Conservation (phyloP, 2,113 vertebrate species). For the Oreochromis spilurus region DNA sequence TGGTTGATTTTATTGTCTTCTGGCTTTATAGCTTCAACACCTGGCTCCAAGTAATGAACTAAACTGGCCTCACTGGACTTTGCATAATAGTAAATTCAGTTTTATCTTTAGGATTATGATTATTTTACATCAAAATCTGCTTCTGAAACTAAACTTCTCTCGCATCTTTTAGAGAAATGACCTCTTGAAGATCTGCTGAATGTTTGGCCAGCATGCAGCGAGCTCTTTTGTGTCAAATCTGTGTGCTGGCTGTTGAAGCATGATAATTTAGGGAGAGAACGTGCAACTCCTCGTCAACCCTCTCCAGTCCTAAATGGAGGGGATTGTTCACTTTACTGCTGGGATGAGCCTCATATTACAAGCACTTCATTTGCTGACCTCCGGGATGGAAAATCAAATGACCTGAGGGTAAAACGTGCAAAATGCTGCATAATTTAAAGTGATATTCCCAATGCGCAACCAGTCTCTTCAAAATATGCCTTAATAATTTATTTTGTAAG, state of each 20-base stretch:
- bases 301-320: constrained; percentile 36
- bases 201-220: background rate
- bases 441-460: background rate
- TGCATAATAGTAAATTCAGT: background rate
- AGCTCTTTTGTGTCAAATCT: constrained; percentile 33
- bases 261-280: constrained; percentile 56
- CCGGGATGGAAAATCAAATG: background rate
- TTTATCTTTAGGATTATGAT: background rate
- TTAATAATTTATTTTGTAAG: background rate
- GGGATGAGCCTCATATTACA: background rate
- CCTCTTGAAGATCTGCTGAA: background rate
- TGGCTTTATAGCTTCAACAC: background rate
- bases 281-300: constrained; percentile 50
- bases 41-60: background rate
- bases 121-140: background rate
- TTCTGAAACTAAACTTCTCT: background rate
- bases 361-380: constrained; percentile 18
- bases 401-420: background rate
- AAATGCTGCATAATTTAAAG: background rate
- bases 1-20: background rate
- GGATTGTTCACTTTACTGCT: constrained; percentile 40
- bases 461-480: background rate
- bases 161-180: background rate
- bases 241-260: constrained; percentile 38
- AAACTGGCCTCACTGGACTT: background rate